A percentile compares a stretch with the other conserved stretches of the same genome.
Conservation (phyloP, 2,797 vertebrate species). For the Sciurus carolinensis region DNA sequence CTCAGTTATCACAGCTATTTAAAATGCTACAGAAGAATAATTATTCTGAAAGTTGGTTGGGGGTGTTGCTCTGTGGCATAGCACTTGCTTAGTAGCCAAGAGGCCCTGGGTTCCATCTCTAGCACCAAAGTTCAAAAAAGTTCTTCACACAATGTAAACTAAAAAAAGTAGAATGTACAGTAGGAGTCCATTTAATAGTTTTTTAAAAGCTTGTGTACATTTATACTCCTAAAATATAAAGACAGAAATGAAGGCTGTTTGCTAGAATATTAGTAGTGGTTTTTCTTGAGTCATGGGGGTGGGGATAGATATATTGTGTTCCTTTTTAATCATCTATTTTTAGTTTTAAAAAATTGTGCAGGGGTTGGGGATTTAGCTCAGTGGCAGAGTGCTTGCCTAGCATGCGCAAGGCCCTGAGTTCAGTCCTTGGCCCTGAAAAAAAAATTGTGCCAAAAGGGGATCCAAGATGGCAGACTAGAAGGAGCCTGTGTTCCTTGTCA, state of each 20-base stretch:
- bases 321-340: too few species aligned
- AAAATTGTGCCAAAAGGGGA: too few species aligned
- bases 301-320: too few species aligned
- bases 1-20: not conserved
- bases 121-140: not conserved
- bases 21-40: not conserved
- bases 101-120: not conserved
- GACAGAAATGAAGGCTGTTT: not conserved
- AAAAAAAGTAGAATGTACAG: not conserved
- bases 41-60: not conserved
- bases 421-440: too few species aligned
- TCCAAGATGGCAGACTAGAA: too few species aligned
- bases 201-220: not conserved
- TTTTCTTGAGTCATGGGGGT: not conserved
- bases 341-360: too few species aligned
- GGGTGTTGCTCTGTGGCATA: not conserved
- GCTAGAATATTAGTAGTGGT: not conserved
- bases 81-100: not conserved
- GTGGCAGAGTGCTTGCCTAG: too few species aligned
- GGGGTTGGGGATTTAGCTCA: too few species aligned
- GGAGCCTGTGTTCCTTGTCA: too few species aligned
- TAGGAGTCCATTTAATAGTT: not conserved
- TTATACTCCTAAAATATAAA: not conserved
- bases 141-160: not conserved
- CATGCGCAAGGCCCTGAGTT: too few species aligned